Conservation (phyloP, 2,888 invertebrate species). For the Zele albiditarsus region DNA sequence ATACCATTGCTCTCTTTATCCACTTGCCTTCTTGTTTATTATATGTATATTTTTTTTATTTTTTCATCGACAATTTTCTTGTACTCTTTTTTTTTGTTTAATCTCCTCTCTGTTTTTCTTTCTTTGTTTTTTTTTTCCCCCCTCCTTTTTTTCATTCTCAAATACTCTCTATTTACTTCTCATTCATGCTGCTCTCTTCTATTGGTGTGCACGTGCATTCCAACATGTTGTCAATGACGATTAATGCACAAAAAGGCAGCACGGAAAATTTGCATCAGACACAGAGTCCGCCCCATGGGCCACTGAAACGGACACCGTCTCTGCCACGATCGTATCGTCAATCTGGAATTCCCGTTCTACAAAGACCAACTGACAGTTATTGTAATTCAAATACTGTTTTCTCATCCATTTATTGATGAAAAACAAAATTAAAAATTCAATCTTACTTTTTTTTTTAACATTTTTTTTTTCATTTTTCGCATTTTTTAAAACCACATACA, state of each 20-base stretch:
- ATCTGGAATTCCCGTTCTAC: conserved; percentile 78
- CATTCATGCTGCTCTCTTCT: conserved; percentile 30
- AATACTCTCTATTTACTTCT: conserved; percentile 27
- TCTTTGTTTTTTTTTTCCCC: conserved; percentile 32
- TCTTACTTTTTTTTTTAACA: background rate
- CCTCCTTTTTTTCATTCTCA: conserved; percentile 21
- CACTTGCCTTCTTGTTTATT: conserved; percentile 4
- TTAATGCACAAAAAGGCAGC: conserved; percentile 73
- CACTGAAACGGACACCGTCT: conserved; percentile 76
- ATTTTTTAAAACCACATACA: background rate
- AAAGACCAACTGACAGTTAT: conserved; percentile 71
- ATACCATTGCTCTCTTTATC: background rate
- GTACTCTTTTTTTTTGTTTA: background rate
- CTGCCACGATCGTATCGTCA: conserved; percentile 77
- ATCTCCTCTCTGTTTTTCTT: conserved; percentile 5
- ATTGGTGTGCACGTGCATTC: conserved; percentile 10
- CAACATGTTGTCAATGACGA: conserved; percentile 6
- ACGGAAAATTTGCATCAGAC: conserved; percentile 76
- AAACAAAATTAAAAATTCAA: conserved; percentile 5
- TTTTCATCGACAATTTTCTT: no score
- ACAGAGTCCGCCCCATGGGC: conserved; percentile 70
- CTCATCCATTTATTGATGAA: conserved; percentile 17
- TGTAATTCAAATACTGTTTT: conserved; percentile 62
- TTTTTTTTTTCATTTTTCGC: background rate
- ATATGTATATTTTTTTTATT: background rate